These are phyloP conservation scores for Carposina sasakii DNA, from an alignment of 1,140 invertebrate genomes.

Conservation along the genomic window DNA sequence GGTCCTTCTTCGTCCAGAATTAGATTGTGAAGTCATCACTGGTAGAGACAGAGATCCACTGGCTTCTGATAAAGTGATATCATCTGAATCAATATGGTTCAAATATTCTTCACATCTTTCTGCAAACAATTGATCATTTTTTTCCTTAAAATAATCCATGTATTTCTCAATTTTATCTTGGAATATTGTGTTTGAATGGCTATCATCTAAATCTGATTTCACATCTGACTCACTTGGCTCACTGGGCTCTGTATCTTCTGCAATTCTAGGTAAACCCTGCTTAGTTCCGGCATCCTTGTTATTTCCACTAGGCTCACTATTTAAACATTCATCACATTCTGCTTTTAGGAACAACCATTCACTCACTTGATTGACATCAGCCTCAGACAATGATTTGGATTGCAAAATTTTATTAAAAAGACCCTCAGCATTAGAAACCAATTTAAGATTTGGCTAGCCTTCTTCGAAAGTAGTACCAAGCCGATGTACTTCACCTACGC, in stretches of 20 bases:
- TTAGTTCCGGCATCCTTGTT: conserved; percentile 70
- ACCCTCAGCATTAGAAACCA: conserved; percentile 88
- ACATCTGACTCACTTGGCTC: conserved; percentile 75
- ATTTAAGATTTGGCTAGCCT: too few relatives aligned
- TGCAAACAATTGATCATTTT: conserved; percentile 78
- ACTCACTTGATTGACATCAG: conserved; percentile 84
- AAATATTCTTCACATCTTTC: conserved; percentile 74
- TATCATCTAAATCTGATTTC: conserved; percentile 76
- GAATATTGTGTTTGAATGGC: conserved; percentile 77
- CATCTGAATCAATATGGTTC: conserved; percentile 67
- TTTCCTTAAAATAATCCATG: conserved; percentile 80
- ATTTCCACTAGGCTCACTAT: conserved; percentile 73
- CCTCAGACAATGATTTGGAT: conserved; percentile 76
- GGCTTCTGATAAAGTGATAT: conserved; percentile 65
- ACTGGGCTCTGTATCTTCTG: conserved; percentile 71
- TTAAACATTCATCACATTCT: conserved; percentile 88
- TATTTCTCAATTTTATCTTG: conserved; percentile 79
- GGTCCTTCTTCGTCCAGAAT: conserved; percentile 70
- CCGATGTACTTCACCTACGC: conserved; percentile 1
- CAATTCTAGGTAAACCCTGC: conserved; percentile 67
- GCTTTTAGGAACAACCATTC: conserved; percentile 89
- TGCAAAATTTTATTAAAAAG: conserved; percentile 80
- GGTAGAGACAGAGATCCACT: conserved; percentile 65
- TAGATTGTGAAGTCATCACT: conserved; percentile 62
- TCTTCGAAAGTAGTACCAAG: too few relatives aligned